Conservation (phyloP, 1,140 invertebrate species). For the Atta cephalotes region DNA sequence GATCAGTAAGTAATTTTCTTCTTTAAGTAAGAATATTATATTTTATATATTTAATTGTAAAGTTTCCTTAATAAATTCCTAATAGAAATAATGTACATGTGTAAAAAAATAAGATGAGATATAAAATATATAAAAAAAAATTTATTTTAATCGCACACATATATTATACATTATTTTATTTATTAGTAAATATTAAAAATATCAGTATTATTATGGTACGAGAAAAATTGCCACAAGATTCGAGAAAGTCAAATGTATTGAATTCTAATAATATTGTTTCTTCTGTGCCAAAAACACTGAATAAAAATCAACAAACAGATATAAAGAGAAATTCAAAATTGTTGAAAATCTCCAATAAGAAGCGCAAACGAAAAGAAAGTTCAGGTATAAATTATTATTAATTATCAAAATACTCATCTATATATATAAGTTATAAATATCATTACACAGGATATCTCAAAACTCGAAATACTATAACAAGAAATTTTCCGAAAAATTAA, state of each 20-base stretch:
- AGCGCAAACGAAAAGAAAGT: not conserved
- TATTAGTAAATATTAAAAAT: slow-evolving; percentile 40
- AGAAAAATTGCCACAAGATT: slow-evolving; percentile 8
- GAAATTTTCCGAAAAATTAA: too few species aligned
- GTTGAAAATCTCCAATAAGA: not conserved
- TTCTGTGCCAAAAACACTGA: not conserved
- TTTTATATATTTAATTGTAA: not conserved
- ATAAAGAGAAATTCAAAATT: not conserved
- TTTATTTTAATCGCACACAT: not conserved
- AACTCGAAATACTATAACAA: too few species aligned
- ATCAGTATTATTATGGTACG: slow-evolving; percentile 33
- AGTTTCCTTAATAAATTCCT: not conserved
- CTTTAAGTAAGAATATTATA: not conserved
- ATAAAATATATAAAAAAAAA: not conserved
- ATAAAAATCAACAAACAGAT: not conserved
- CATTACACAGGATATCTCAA: not conserved
- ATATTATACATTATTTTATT: not conserved
- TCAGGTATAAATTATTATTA: slow-evolving; percentile 26
- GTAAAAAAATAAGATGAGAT: too few species aligned
- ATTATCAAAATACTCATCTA: not conserved
- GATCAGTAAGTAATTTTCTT: slow-evolving; percentile 6
- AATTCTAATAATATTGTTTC: not conserved
- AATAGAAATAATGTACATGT: not conserved
- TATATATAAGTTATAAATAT: not conserved
- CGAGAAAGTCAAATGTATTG: not conserved